Evolutionary conservation across 2,113 vertebrate species (phyloP).

Genomic region (Nothocercus julius): DNA sequence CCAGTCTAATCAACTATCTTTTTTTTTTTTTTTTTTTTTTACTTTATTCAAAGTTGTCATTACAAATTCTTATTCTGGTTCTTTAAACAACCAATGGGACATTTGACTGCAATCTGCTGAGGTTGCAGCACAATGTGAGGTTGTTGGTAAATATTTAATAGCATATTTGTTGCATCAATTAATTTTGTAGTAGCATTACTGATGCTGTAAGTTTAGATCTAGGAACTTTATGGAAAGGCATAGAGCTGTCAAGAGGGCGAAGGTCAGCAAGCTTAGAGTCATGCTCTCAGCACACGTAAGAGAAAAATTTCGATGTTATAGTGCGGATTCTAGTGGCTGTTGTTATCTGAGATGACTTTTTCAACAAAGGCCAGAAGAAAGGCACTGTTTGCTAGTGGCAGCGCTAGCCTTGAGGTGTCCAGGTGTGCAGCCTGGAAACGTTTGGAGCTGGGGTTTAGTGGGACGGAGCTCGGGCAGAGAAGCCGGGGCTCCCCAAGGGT

Average conservation of each 20-base stretch:
- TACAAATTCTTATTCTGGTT: background rate
- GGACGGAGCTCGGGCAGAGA: background rate
- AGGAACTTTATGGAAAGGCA: background rate
- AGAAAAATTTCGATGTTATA: background rate
- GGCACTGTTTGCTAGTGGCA: background rate
- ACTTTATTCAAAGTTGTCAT: background rate
- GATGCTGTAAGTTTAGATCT: background rate
- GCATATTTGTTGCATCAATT: background rate
- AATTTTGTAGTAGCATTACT: background rate
- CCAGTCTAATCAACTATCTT: background rate
- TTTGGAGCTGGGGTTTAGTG: background rate
- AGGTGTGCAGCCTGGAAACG: background rate
- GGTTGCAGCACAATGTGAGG: background rate
- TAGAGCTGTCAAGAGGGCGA: background rate
- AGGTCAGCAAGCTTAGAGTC: background rate
- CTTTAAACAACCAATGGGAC: background rate
- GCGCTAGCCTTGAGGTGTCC: background rate
- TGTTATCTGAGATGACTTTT: background rate
- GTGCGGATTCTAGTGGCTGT: background rate
- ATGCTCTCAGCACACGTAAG: background rate
- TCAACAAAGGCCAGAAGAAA: background rate
- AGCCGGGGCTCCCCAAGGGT: background rate
- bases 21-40: background rate
- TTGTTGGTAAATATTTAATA: conserved; percentile 1
- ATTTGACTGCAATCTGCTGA: background rate